A percentile compares a stretch with the other conserved stretches of the same genome.
Evolutionary conservation across 2,113 vertebrate genomes (phyloP).

Genomic region (Cryptotis parvus): DNA sequence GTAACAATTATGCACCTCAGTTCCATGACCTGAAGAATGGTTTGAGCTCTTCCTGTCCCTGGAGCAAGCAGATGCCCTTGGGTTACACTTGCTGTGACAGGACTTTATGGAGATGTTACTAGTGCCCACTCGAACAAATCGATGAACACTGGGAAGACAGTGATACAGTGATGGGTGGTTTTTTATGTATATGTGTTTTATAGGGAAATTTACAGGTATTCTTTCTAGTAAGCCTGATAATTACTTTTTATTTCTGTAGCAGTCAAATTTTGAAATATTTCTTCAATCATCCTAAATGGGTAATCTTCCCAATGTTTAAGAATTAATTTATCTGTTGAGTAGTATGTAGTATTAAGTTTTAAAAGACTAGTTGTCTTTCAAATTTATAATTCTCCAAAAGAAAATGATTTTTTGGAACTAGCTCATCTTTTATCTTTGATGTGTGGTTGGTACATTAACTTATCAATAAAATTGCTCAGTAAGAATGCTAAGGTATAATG

Average conservation of each 20-base stretch:
- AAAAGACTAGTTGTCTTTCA: slow-evolving; percentile 26
- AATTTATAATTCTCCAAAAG: background rate
- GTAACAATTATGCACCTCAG: no score
- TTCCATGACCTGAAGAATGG: no score
- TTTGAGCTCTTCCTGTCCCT: no score
- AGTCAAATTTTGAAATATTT: slow-evolving; percentile 56
- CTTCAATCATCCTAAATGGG: background rate
- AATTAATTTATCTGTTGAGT: slow-evolving; percentile 18
- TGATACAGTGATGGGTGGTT: no score
- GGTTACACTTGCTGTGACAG: no score
- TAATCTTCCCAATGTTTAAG: slow-evolving; percentile 27
- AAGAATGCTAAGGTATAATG: background rate
- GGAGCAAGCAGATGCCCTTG: no score
- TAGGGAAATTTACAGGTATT: background rate
- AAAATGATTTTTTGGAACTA: slow-evolving; percentile 6
- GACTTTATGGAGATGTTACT: no score
- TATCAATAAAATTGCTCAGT: background rate
- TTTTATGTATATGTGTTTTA: slow-evolving; percentile 1
- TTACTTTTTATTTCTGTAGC: slow-evolving; percentile 8
- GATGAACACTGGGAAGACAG: no score
- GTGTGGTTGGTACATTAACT: slow-evolving; percentile 4
- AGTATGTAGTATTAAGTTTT: background rate
- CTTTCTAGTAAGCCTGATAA: background rate
- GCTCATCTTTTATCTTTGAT: slow-evolving; percentile 32
- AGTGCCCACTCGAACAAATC: no score